Evolutionary conservation across 2,797 vertebrate species (phyloP), one percentile per base, ranked within the genome.

Genomic region (Macropodus opercularis): DNA sequence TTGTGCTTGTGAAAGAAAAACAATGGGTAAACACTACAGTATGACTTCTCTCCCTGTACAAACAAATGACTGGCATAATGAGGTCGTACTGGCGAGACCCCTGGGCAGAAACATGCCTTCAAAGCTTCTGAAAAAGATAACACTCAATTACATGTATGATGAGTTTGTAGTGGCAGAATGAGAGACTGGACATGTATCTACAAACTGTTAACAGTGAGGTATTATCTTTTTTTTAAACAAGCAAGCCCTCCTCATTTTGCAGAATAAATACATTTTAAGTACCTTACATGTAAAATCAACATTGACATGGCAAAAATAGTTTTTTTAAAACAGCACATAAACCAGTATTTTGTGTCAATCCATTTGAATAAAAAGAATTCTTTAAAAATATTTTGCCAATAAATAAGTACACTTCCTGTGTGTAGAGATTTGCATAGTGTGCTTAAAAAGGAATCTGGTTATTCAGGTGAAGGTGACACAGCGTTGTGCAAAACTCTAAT

Each of bases 341-440:
- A 49, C 35, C 63, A 63, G 57, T 58, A 40, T 40, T 54, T 75
- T 57, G 63, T 59, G 44, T 41, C 46, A 68, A 78, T 90, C 88
- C 85, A 75, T 90, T 87, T 91, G 91, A 93, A 92, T 92, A 93
- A 83, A 94, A 93, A 92, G 90, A 77, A 59, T 89, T 90, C 76
- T 87, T 90, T 92, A 91, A 92, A 95, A 94, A 91, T 91, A 90
- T 26, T 57, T 58, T 50, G 68, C 75, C 83, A 95, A 95, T 98
- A 96, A 95, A 96, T 95, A 96, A 96, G 95, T 95, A 96, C 94
- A 97, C 94, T 95, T 95, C 92, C 93, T 81, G 72, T 88, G 82
- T 79, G 76, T 78, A 61, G 63, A 63, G 91, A 91, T 90, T 92
- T 91, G 92, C 94, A 92, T 86, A 93, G 93, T 91, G 88, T 94